Evolutionary conservation across 2,888 invertebrate genomes (phyloP).

Genomic region (Eulithis prunata): DNA sequence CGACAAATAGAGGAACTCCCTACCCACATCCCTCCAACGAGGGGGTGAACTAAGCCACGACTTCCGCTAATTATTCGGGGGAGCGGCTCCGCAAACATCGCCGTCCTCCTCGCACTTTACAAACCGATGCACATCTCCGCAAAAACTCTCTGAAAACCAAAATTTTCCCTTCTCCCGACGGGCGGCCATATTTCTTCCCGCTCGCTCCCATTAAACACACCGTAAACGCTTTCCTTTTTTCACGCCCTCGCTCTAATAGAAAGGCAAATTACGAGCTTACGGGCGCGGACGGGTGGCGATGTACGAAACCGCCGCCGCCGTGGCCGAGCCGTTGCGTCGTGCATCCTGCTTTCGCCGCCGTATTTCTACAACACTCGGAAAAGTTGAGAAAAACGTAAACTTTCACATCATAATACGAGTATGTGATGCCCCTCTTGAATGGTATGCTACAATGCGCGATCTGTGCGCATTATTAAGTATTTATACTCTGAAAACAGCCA

Average conservation of each 20-base stretch:
- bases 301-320: conserved; percentile 77
- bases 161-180: conserved; percentile 82
- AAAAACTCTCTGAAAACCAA: conserved; percentile 83
- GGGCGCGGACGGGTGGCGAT: conserved; percentile 84
- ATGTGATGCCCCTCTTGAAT: conserved; percentile 54
- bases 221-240: conserved; percentile 85
- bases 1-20: conserved; percentile 83
- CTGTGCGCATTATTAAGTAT: conserved; percentile 11
- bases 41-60: conserved; percentile 82
- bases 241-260: conserved; percentile 85
- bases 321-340: conserved; percentile 43
- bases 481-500: conserved; percentile 36
- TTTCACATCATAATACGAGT: conserved; percentile 70
- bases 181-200: conserved; percentile 83
- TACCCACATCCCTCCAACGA: conserved; percentile 70
- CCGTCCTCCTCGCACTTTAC: conserved; percentile 74
- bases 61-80: conserved; percentile 82
- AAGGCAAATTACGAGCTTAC: conserved; percentile 85
- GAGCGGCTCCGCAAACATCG: conserved; percentile 71
- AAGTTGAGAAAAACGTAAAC: conserved; percentile 77
- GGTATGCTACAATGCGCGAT: conserved; percentile 27
- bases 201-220: conserved; percentile 83
- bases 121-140: conserved; percentile 81
- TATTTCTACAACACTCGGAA: conserved; percentile 69
- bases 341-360: conserved; percentile 70